Conservation (phyloP, 2,797 vertebrate species). For the Acanthurus tractus region DNA sequence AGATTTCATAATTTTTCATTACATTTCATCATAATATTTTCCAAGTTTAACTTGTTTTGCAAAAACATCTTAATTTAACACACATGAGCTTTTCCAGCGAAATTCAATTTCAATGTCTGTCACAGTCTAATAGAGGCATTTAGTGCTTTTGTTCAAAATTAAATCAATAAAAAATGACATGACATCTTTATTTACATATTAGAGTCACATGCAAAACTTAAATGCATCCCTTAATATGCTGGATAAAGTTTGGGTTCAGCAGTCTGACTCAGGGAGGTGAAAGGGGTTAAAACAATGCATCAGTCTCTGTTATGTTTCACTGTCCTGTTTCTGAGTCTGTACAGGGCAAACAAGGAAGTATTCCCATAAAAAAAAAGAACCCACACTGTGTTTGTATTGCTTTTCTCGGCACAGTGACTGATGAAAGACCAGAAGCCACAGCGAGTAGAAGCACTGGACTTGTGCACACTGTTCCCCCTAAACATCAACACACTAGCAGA, state of each 20-base stretch:
- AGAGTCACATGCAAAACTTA: neutral
- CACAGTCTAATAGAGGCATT: neutral
- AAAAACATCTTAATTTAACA: constrained; percentile 5
- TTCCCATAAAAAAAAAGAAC: constrained; percentile 65
- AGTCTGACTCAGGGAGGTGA: constrained; percentile 51
- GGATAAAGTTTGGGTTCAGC: constrained; percentile 38
- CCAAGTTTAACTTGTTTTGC: neutral
- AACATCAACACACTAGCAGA: constrained; percentile 85
- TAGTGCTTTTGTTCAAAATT: neutral
- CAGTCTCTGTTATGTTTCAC: constrained; percentile 67
- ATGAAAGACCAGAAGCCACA: constrained; percentile 82
- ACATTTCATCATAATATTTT: constrained; percentile 32
- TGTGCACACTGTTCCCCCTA: constrained; percentile 80
- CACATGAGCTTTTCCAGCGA: neutral
- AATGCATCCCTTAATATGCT: constrained; percentile 32
- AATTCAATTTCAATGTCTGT: neutral
- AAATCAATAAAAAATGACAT: constrained; percentile 1
- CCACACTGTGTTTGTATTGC: constrained; percentile 76
- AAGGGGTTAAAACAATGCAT: constrained; percentile 73
- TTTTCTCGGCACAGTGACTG: constrained; percentile 78
- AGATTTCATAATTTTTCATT: constrained; percentile 54
- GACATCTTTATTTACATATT: constrained; percentile 13
- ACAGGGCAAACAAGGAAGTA: constrained; percentile 69
- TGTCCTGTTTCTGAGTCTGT: constrained; percentile 67
- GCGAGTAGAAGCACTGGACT: constrained; percentile 71